These are phyloP conservation scores for Oceanodroma leucorhoa DNA, from an alignment of 2,797 vertebrate species.

Conservation along the genomic window DNA sequence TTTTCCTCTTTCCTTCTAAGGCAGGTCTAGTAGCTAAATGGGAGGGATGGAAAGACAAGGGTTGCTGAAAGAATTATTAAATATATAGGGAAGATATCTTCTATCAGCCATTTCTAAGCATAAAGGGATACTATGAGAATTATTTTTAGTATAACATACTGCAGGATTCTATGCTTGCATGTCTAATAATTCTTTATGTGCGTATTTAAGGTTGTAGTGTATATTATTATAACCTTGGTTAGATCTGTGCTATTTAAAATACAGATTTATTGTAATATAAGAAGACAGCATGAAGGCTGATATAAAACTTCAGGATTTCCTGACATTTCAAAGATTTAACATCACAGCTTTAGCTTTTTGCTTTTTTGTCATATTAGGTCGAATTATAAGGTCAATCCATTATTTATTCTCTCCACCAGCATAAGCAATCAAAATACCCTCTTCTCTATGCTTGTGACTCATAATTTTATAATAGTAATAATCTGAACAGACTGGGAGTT, in stretches of 20 bases:
- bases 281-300: neutral
- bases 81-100: neutral
- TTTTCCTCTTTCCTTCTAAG: neutral
- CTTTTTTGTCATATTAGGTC: neutral
- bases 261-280: neutral
- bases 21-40: neutral
- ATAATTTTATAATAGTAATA: neutral
- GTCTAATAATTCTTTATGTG: neutral
- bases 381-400: neutral
- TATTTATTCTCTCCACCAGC: neutral
- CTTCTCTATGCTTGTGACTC: neutral
- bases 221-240: neutral
- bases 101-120: neutral
- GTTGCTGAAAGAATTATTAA: neutral
- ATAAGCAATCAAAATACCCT: neutral
- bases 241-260: neutral
- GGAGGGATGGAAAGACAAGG: neutral
- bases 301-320: neutral
- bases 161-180: neutral
- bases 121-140: neutral
- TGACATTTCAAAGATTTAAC: neutral
- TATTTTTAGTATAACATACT: neutral
- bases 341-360: neutral
- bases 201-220: neutral
- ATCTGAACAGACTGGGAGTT: neutral